A percentile compares a stretch with the other conserved stretches of the same genome.
Conservation (phyloP, 2,113 vertebrate genomes). For the Cyrtonyx montezumae region DNA sequence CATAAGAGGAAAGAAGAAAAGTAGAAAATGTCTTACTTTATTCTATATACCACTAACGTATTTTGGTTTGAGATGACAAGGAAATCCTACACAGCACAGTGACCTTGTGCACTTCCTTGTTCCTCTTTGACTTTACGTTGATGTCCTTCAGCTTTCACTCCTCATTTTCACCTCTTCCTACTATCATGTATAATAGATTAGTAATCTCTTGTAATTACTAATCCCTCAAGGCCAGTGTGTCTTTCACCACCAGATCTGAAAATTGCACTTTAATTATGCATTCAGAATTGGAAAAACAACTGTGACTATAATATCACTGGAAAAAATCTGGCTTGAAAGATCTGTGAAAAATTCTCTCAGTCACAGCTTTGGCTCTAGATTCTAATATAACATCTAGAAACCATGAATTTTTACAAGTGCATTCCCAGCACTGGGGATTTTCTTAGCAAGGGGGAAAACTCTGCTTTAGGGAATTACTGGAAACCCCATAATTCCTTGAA, state of each 20-base stretch:
- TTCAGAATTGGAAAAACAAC: conserved; percentile 46
- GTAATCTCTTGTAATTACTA: conserved; percentile 52
- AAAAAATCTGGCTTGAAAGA: conserved; percentile 5
- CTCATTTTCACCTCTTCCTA: conserved; percentile 19
- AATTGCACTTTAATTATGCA: conserved; percentile 49
- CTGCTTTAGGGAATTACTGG: not conserved
- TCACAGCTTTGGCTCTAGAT: not conserved
- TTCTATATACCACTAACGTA: not conserved
- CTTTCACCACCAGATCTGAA: conserved; percentile 48
- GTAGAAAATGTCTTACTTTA: not conserved
- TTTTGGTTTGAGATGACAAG: not conserved
- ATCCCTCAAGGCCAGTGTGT: conserved; percentile 44
- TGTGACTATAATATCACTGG: not conserved
- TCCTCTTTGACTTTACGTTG: not conserved
- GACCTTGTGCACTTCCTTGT: not conserved
- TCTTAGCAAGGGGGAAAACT: not conserved
- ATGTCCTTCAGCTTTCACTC: conserved; percentile 27
- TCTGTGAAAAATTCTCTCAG: not conserved
- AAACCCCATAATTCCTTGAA: not conserved
- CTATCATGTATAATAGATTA: conserved; percentile 65
- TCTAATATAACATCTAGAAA: not conserved
- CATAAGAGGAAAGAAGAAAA: not conserved
- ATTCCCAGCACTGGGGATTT: not conserved
- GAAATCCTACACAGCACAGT: not conserved
- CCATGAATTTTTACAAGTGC: not conserved